Evolutionary conservation across 2,797 vertebrate genomes (phyloP), one percentile per base, ranked within the genome.

Genomic region (Falco cherrug): DNA sequence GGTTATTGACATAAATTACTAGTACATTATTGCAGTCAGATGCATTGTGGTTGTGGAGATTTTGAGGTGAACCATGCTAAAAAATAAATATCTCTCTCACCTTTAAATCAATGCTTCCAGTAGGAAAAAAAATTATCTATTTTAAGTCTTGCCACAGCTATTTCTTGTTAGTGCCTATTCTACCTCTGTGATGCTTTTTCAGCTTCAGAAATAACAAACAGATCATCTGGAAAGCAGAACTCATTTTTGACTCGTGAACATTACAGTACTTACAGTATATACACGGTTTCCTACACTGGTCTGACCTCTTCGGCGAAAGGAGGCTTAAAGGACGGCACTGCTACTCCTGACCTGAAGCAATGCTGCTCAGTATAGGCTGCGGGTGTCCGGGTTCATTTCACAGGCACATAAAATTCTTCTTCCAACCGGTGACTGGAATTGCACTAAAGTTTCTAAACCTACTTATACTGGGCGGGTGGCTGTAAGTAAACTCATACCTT

Each of bases 11-110:
- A 98, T 94, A 98, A 98, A 97, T 96, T 94, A 96, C 91, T 93
- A 95, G 78, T 84, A 98, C 96, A 87, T 95, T 98, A 98, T 98
- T 99, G 99, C 99, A 99, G 98, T 99, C 98, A 97, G 98, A 98
- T 98, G 99, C 98, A 98, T 97, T 85, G 97, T 98, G 98, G 98
- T 98, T 97, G 91, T 96, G 97, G 98, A 96, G 97, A 67, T 45
- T 11, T 75, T 79, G 89, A 96, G 89, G 64, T 95, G 97, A 98
- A 97, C 97, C 96, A 92, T 92, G 92, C 90, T 87, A 95, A 97
- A 95, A 79, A 98, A 98, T 98, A 98, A 98, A 98, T 98, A 97
- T 89, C 96, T 97, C 98, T 97, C 90, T 93, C 78, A 80, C 89
- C 93, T 96, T 90, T 37, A 82, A 94, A 94, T 79, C 97, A 95